Percentiles rank a stretch among this genome's conserved stretches.
Conservation (phyloP, 2,888 invertebrate species). For the Plusia festucae region DNA sequence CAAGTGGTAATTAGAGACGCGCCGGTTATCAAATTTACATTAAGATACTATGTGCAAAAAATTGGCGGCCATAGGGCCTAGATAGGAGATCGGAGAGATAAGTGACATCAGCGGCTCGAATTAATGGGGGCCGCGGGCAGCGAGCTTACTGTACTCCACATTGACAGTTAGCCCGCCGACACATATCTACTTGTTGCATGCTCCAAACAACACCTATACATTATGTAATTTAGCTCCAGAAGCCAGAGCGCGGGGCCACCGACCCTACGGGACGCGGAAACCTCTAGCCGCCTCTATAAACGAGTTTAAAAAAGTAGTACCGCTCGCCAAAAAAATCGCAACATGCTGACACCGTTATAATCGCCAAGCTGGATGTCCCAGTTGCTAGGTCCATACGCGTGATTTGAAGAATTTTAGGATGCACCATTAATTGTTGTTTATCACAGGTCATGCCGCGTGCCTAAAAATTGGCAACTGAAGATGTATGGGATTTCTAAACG, state of each 20-base stretch:
- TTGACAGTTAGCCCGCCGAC: slow-evolving; percentile 89
- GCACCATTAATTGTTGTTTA: slow-evolving; percentile 84
- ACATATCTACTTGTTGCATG: slow-evolving; percentile 90
- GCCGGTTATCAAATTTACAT: slow-evolving; percentile 84
- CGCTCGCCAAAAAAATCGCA: slow-evolving; percentile 90
- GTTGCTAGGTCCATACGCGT: slow-evolving; percentile 85
- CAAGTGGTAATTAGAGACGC: slow-evolving; percentile 83
- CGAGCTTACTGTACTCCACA: slow-evolving; percentile 89
- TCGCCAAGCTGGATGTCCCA: slow-evolving; percentile 89
- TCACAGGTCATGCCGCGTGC: slow-evolving; percentile 83
- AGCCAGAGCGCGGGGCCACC: slow-evolving; percentile 86
- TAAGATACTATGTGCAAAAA: slow-evolving; percentile 86
- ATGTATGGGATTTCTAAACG: slow-evolving; percentile 86
- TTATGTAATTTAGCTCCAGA: slow-evolving; percentile 89
- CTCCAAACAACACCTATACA: slow-evolving; percentile 86
- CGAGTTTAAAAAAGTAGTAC: slow-evolving; percentile 90
- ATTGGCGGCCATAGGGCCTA: slow-evolving; percentile 89
- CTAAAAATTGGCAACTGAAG: slow-evolving; percentile 79
- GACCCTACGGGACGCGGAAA: slow-evolving; percentile 89
- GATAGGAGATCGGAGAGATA: slow-evolving; percentile 88
- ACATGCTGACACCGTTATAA: slow-evolving; percentile 90
- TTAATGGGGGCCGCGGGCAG: slow-evolving; percentile 89
- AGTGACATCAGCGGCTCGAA: slow-evolving; percentile 89
- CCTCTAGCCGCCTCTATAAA: slow-evolving; percentile 89
- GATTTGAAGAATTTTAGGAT: slow-evolving; percentile 81